Conservation (phyloP, 2,888 invertebrate species). For the Cephus runcator region DNA sequence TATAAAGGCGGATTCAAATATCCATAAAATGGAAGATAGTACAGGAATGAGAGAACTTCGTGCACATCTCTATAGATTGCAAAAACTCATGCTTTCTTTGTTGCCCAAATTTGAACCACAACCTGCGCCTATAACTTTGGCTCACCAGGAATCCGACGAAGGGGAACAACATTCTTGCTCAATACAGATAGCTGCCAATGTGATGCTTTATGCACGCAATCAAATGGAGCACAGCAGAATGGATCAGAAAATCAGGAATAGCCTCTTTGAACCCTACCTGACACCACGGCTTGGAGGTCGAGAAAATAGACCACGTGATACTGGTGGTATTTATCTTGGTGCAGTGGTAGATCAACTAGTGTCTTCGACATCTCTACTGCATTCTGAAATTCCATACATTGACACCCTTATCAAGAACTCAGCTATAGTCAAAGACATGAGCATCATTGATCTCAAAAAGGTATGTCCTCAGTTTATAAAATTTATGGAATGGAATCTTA, state of each 20-base stretch:
- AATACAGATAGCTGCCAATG: slow-evolving; percentile 76
- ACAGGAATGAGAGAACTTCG: slow-evolving; percentile 63
- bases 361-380: slow-evolving; percentile 50
- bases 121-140: slow-evolving; percentile 28
- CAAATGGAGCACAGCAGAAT: slow-evolving; percentile 62
- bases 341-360: slow-evolving; percentile 56
- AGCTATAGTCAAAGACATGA: slow-evolving; percentile 63
- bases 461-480: slow-evolving; percentile 23
- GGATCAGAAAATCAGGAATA: slow-evolving; percentile 59
- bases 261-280: slow-evolving; percentile 57
- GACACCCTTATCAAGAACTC: slow-evolving; percentile 50
- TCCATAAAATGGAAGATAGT: slow-evolving; percentile 43
- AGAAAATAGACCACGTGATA: slow-evolving; percentile 46
- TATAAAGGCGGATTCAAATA: slow-evolving; percentile 38
- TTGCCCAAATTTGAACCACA: slow-evolving; percentile 75
- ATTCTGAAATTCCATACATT: slow-evolving; percentile 52
- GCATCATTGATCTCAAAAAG: slow-evolving; percentile 68
- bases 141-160: slow-evolving; percentile 35
- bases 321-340: slow-evolving; percentile 52
- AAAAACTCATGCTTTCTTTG: slow-evolving; percentile 79
- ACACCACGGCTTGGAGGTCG: slow-evolving; percentile 41
- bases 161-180: slow-evolving; percentile 49
- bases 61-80: slow-evolving; percentile 75
- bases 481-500: not conserved
- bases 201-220: slow-evolving; percentile 78